Evolutionary conservation across 2,113 vertebrate genomes (phyloP).

Genomic region (Rhipidura dahli): DNA sequence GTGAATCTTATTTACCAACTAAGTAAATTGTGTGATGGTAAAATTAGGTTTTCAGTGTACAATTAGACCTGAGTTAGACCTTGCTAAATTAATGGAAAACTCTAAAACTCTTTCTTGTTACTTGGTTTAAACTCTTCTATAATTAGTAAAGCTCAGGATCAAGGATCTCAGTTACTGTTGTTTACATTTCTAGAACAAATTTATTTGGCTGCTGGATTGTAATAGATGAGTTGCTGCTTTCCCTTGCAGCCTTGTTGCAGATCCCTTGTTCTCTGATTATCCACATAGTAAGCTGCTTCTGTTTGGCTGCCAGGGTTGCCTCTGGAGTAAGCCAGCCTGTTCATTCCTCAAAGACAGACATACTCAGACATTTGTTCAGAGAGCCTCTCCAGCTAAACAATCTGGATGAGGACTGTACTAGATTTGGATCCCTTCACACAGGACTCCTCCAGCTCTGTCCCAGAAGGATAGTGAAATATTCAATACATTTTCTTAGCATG

Average conservation of each 20-base stretch:
- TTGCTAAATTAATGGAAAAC: neutral
- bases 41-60: neutral
- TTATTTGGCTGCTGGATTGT: neutral
- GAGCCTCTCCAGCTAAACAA: neutral
- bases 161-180: neutral
- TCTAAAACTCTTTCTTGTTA: neutral
- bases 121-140: neutral
- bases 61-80: neutral
- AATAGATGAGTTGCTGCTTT: neutral
- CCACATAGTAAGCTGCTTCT: neutral
- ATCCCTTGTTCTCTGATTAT: neutral
- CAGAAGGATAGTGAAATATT: neutral
- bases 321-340: neutral
- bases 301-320: neutral
- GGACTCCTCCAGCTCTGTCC: neutral
- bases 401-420: neutral
- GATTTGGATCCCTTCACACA: neutral
- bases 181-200: neutral
- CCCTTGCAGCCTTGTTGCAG: neutral
- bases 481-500: neutral
- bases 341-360: neutral
- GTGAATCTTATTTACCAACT: neutral
- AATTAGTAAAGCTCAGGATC: neutral
- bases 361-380: neutral
- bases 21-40: neutral